Conservation (phyloP, 2,888 invertebrate species). For the Linnaemya tessellans region DNA sequence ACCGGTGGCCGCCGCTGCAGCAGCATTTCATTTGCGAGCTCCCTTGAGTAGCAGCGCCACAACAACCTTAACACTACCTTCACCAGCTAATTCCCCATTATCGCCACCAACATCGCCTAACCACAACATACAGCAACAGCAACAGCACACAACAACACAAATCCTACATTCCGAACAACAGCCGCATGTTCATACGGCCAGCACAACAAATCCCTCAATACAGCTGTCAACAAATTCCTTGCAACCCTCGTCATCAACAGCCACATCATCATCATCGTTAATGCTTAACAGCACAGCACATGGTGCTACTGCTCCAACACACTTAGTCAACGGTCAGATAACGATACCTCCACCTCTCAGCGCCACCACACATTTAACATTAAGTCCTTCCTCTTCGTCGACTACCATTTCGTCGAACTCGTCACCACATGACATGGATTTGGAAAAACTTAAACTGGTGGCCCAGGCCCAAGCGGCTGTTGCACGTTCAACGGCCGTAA, state of each 20-base stretch:
- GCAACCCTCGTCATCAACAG: constrained; percentile 72
- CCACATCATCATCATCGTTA: constrained; percentile 36
- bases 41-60: constrained; percentile 51
- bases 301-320: constrained; percentile 42
- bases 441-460: constrained; percentile 83
- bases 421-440: constrained; percentile 79
- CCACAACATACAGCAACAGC: constrained; percentile 26
- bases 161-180: constrained; percentile 73
- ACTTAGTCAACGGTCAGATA: constrained; percentile 59
- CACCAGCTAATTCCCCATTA: constrained; percentile 79
- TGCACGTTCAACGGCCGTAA: constrained; percentile 74
- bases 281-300: constrained; percentile 60
- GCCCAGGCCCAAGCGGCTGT: constrained; percentile 80
- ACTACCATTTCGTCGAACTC: constrained; percentile 68
- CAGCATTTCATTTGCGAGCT: constrained; percentile 78
- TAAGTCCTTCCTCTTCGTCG: constrained; percentile 72
- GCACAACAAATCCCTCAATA: constrained; percentile 66
- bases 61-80: constrained; percentile 67
- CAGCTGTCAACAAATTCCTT: constrained; percentile 72
- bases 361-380: constrained; percentile 59
- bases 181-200: constrained; percentile 58
- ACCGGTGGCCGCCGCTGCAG: constrained; percentile 63
- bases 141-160: constrained; percentile 19
- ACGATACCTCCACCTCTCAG: constrained; percentile 58
- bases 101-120: constrained; percentile 80